Evolutionary conservation across 2,888 invertebrate genomes (phyloP).

Genomic region (Ophioninae sp.): DNA sequence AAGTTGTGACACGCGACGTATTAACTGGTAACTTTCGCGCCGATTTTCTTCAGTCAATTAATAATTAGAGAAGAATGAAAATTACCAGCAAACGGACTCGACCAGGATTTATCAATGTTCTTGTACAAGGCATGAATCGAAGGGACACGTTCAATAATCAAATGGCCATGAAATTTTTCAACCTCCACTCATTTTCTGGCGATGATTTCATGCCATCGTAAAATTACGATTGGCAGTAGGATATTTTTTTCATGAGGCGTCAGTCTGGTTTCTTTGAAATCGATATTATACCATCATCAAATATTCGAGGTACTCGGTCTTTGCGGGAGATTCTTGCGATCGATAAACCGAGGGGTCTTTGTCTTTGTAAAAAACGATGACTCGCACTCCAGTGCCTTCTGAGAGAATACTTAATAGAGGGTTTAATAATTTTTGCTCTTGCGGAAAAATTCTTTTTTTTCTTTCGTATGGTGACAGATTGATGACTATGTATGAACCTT

Average conservation of each 20-base stretch:
- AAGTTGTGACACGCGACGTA: too few relatives aligned
- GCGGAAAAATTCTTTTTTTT: slow-evolving; percentile 3
- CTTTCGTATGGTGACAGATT: background rate
- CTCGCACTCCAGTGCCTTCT: background rate
- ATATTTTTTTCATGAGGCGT: background rate
- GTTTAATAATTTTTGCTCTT: background rate
- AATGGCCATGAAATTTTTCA: background rate
- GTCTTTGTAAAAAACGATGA: slow-evolving; percentile 1
- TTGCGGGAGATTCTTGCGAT: background rate
- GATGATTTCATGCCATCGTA: too few relatives aligned
- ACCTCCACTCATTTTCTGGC: background rate
- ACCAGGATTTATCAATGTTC: too few relatives aligned
- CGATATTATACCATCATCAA: slow-evolving; percentile 1
- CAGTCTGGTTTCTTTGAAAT: background rate
- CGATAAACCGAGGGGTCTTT: slow-evolving; percentile 16
- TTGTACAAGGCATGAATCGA: too few relatives aligned
- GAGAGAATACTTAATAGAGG: slow-evolving; percentile 41
- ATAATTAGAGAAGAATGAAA: too few relatives aligned
- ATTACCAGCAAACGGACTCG: too few relatives aligned
- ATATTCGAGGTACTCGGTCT: background rate
- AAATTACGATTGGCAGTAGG: too few relatives aligned
- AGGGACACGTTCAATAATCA: too few relatives aligned
- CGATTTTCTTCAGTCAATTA: too few relatives aligned
- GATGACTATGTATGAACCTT: background rate
- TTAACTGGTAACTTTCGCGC: too few relatives aligned